These are phyloP conservation scores for Ascaphus truei DNA, from an alignment of 2,113 vertebrate genomes.

Conservation along the genomic window DNA sequence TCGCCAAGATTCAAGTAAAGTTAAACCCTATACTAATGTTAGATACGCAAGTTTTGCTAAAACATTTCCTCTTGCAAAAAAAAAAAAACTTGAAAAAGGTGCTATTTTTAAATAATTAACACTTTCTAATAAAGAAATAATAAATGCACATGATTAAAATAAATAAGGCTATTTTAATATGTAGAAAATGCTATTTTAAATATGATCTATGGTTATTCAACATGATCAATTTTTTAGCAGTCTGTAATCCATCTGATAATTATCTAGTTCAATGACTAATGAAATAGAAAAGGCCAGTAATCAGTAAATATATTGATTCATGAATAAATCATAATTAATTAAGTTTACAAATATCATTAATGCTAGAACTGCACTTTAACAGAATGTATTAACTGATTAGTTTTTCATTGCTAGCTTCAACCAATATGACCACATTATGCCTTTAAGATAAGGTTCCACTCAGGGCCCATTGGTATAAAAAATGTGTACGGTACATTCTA, in stretches of 20 bases:
- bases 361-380: neutral
- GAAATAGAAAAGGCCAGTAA: neutral
- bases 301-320: neutral
- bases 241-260: slow-evolving; percentile 10
- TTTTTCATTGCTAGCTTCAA: neutral
- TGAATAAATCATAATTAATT: slow-evolving; percentile 1
- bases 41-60: no score
- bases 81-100: neutral
- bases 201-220: neutral
- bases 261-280: neutral
- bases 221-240: slow-evolving; percentile 9
- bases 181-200: neutral
- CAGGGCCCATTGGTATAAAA: no score
- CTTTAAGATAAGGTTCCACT: no score
- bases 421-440: neutral
- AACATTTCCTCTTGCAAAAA: no score
- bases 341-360: neutral
- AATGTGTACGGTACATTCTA: no score
- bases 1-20: no score
- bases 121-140: no score
- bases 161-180: no score
- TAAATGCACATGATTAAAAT: no score
- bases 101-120: no score
- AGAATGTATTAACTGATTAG: neutral
- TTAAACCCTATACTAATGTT: no score